These are phyloP conservation scores for Muricea muricata DNA, from an alignment of 92 coral and sea anemone species.

Conservation along the genomic window DNA sequence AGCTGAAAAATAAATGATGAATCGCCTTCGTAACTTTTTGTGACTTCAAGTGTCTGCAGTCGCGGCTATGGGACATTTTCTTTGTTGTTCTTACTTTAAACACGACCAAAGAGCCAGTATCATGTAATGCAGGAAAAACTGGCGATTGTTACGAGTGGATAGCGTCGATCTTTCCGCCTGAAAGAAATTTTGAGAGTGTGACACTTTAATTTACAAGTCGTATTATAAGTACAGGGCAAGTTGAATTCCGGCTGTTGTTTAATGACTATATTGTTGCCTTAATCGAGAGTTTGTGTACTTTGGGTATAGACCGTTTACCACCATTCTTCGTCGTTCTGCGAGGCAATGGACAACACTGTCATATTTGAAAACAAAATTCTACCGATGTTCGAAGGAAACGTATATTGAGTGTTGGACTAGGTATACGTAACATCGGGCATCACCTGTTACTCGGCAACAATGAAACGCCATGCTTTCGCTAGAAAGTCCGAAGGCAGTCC, in stretches of 20 bases:
- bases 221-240: not conserved
- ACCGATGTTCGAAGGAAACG: not conserved
- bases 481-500: constrained; percentile 72
- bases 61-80: not conserved
- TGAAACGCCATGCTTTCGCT: constrained; percentile 96
- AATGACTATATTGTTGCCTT: not conserved
- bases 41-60: not conserved
- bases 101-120: not conserved
- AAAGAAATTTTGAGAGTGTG: not conserved
- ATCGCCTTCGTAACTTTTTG: not conserved
- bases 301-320: not conserved
- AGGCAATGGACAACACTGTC: not conserved
- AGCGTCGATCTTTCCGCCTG: not conserved
- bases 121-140: not conserved
- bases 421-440: not conserved
- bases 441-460: constrained; percentile 52
- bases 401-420: not conserved
- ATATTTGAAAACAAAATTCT: not conserved
- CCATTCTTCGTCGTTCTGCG: not conserved
- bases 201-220: not conserved
- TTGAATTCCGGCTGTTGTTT: constrained; percentile 2
- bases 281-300: constrained; percentile 6
- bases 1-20: not conserved
- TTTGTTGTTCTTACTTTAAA: not conserved
- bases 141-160: not conserved